phyloP scores from a whole-genome alignment of 2,797 vertebrate genomes.

The Aratinga solstitialis region DNA sequence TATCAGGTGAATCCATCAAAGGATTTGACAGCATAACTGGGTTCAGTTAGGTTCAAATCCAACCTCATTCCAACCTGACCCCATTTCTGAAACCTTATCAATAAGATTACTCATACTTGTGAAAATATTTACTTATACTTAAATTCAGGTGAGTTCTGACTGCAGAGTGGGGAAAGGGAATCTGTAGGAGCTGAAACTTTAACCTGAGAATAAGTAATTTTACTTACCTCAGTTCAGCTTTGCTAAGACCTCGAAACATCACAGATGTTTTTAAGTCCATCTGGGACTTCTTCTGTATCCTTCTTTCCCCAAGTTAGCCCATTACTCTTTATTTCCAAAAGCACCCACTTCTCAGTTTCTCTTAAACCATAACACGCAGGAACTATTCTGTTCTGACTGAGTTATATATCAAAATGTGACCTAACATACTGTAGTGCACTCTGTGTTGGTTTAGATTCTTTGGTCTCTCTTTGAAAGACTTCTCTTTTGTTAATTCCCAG shows the following conservation, averaged over 20 bases:
- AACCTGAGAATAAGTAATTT: background rate
- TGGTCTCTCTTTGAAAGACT: background rate
- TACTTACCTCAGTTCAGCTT: background rate
- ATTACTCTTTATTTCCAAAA: background rate
- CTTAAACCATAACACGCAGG: background rate
- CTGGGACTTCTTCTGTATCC: background rate
- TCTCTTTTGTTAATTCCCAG: background rate
- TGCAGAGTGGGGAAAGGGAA: background rate
- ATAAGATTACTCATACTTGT: background rate
- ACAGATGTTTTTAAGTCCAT: background rate
- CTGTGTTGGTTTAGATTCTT: background rate
- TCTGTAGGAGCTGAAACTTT: slow-evolving; percentile 7
- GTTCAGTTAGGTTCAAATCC: background rate
- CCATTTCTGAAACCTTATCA: background rate
- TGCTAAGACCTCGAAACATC: background rate
- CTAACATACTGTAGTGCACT: background rate
- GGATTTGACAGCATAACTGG: background rate
- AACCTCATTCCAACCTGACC: background rate
- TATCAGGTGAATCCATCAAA: background rate
- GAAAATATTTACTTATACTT: background rate
- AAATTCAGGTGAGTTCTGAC: background rate
- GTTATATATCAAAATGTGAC: background rate
- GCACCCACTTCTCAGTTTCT: background rate
- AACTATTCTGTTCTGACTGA: background rate
- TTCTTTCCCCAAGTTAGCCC: background rate